Evolutionary conservation across 35 echinoderm and acorn worm genomes (phyloP).

Genomic region (Apostichopus japonicus): DNA sequence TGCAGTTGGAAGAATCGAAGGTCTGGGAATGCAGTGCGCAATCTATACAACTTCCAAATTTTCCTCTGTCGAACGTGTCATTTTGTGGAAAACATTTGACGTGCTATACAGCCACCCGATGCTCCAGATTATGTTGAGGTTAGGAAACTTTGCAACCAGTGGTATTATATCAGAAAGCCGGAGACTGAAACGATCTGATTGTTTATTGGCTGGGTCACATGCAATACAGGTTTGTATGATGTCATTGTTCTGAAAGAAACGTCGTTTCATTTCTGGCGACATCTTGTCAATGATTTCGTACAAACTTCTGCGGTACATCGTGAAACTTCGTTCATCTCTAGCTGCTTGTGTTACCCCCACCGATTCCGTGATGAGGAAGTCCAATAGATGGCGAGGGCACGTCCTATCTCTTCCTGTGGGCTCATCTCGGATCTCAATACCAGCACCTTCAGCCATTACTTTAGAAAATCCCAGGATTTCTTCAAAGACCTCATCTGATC

Average conservation of each 20-base stretch:
- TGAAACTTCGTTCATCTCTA: too few species aligned
- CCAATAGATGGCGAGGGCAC: not conserved
- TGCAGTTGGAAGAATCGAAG: conserved; percentile 51
- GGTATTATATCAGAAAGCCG: conserved; percentile 23
- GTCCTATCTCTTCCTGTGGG: too few species aligned
- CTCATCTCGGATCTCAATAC: too few species aligned
- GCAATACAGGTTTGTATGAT: conserved; percentile 1
- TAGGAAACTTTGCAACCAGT: conserved; percentile 39
- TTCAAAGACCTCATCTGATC: too few species aligned
- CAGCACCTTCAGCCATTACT: not conserved
- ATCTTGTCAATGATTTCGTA: not conserved
- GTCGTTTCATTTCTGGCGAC: not conserved
- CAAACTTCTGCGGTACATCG: too few species aligned
- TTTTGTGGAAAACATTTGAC: conserved; percentile 42
- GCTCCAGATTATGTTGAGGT: conserved; percentile 33
- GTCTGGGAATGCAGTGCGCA: conserved; percentile 25
- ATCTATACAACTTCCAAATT: conserved; percentile 32
- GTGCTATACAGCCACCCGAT: conserved; percentile 44
- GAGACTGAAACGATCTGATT: conserved; percentile 55
- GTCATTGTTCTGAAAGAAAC: not conserved
- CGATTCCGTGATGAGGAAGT: not conserved
- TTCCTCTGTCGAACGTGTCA: conserved; percentile 40
- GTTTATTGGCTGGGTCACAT: conserved; percentile 49
- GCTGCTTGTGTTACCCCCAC: too few species aligned
- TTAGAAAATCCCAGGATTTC: too few species aligned